Evolutionary conservation across 2,888 invertebrate genomes (phyloP), one percentile per base, ranked within the genome.

Genomic region (Drosophila multiciliata): DNA sequence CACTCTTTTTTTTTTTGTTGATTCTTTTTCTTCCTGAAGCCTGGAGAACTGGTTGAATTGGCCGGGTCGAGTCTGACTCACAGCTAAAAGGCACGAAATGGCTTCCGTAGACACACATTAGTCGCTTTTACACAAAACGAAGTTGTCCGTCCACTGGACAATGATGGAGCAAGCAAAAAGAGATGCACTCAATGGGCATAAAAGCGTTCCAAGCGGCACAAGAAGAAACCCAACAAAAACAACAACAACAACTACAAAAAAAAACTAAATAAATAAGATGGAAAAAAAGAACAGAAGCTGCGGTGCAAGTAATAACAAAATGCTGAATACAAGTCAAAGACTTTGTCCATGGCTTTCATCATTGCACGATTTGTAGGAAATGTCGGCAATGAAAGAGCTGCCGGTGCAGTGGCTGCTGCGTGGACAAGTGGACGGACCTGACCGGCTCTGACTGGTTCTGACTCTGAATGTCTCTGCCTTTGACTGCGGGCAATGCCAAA

Each of bases 61-160:
- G 63, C 20, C 79, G 49, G 29, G n/a, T 50, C 50, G 50, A 9
- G 63, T 48, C 66, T 48, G 70, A 73, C 67, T 79, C 79, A 81
- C 66, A 67, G 83, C 79, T 84, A 88, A 82, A 77, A 87, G 84
- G 79, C 90, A 84, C 87, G 90, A 87, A 80, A 83, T 87, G 84
- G 91, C 90, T 89, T 89, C 90, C 90, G 90, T 91, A 85, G 89
- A 91, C 78, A 78, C 89, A 89, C 90, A 91, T 89, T 89, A 89
- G 90, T 87, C 87, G 91, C 90, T 83, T 86, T 88, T 83, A 90
- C 91, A 88, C 90, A 87, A 89, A 88, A 82, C 67, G 71, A 48
- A 69, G 15, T 45, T 53, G 75, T 74, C 76, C 59, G 76, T 66
- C 63, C 53, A 29, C 35, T 64, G 66, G 65, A 67, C 71, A 75